Conservation (phyloP, 2,797 vertebrate species). For the Mico argentatus region DNA sequence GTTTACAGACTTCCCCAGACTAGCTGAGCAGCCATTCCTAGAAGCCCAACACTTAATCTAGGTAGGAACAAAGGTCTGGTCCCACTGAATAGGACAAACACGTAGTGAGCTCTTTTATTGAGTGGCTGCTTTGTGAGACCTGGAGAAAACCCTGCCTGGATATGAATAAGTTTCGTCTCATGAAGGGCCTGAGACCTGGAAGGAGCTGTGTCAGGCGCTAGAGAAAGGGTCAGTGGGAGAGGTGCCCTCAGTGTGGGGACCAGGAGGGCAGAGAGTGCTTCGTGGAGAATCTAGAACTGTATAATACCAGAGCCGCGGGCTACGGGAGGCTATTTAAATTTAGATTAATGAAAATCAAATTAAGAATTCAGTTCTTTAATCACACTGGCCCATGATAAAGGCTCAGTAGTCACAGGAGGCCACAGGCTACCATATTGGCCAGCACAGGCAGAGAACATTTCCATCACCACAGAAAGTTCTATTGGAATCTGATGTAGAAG, state of each 20-base stretch:
- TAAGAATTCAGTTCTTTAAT: neutral
- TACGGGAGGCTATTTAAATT: neutral
- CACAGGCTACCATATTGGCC: neutral
- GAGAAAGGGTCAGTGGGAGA: neutral
- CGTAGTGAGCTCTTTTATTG: neutral
- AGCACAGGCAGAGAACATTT: neutral
- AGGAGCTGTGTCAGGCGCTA: neutral
- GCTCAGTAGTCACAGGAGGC: neutral
- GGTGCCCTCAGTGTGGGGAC: neutral
- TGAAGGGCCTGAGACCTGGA: neutral
- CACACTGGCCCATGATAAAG: neutral
- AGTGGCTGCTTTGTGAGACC: neutral
- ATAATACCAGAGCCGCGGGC: neutral
- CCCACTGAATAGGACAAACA: neutral
- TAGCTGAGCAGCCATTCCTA: neutral
- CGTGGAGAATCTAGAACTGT: neutral
- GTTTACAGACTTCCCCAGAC: neutral
- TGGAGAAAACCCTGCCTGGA: neutral
- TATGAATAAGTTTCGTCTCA: neutral
- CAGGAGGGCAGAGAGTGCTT: neutral
- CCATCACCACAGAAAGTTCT: neutral
- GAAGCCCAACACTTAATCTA: neutral
- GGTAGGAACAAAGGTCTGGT: neutral
- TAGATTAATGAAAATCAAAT: neutral
- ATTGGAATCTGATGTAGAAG: neutral